Conservation (phyloP, 2,113 vertebrate species). For the Coregonus clupeaformis region DNA sequence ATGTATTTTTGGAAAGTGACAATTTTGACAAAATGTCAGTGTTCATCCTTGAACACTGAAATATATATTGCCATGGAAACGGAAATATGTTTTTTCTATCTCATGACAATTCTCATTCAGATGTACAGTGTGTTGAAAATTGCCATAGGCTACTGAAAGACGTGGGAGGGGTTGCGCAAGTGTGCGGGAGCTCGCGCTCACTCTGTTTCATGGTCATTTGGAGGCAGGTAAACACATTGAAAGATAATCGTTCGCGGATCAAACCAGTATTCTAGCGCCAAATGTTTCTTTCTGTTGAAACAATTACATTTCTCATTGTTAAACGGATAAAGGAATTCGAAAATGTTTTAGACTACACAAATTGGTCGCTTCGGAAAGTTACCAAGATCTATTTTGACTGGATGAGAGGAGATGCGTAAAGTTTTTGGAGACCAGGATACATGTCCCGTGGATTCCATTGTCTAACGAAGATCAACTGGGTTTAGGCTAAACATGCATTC, state of each 20-base stretch:
- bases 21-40: constrained; percentile 27
- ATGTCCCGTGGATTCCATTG: constrained; percentile 19
- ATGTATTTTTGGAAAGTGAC: not conserved
- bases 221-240: constrained; percentile 47
- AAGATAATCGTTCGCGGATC: constrained; percentile 15
- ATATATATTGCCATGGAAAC: constrained; percentile 74
- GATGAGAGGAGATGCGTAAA: constrained; percentile 56
- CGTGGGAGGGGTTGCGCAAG: constrained; percentile 14
- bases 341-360: not conserved
- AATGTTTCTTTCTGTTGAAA: not conserved
- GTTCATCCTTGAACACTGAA: constrained; percentile 49
- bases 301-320: not conserved
- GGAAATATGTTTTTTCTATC: constrained; percentile 50
- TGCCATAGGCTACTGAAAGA: constrained; percentile 45
- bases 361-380: constrained; percentile 36
- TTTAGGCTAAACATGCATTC: not conserved
- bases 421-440: constrained; percentile 54
- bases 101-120: constrained; percentile 39
- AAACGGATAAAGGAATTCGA: not conserved
- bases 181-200: not conserved
- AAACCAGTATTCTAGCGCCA: constrained; percentile 9
- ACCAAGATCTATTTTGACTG: not conserved
- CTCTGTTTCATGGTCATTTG: constrained; percentile 30
- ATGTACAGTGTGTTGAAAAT: constrained; percentile 63
- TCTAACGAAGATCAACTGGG: constrained; percentile 2